Conservation (phyloP, 2,888 invertebrate species). For the Adela reaumurella region DNA sequence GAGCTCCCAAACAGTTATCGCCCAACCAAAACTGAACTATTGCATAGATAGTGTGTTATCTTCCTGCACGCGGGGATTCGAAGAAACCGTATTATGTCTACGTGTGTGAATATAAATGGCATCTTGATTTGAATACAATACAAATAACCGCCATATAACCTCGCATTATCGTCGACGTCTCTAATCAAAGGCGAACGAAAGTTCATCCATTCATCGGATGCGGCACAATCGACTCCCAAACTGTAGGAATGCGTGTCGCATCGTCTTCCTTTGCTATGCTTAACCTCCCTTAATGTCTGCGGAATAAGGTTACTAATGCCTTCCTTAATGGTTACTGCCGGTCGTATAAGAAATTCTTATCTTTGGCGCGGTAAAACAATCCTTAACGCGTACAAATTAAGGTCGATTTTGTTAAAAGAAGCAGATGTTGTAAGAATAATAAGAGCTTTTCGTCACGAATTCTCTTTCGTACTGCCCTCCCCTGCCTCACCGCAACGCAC, state of each 20-base stretch:
- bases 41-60: no score
- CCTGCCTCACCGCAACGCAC: slow-evolving; percentile 25
- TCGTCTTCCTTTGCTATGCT: slow-evolving; percentile 20
- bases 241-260: slow-evolving; percentile 28
- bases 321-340: slow-evolving; percentile 20
- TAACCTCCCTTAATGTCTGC: slow-evolving; percentile 37
- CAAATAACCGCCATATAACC: background rate
- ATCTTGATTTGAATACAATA: background rate
- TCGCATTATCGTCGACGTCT: slow-evolving; percentile 20
- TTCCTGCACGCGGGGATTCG: no score
- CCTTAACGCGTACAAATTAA: slow-evolving; percentile 25
- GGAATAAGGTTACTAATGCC: slow-evolving; percentile 39
- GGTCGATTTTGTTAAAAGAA: slow-evolving; percentile 21
- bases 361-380: slow-evolving; percentile 17
- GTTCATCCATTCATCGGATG: slow-evolving; percentile 42
- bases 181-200: slow-evolving; percentile 48
- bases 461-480: background rate
- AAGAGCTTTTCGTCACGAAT: background rate
- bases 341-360: background rate
- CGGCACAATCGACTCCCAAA: slow-evolving; percentile 30
- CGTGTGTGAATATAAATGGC: no score
- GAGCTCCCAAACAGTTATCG: no score
- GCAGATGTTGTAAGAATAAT: background rate
- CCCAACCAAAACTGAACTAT: no score
- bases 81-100: no score